Evolutionary conservation across 2,797 vertebrate species (phyloP).

Genomic region (Spinibarbus caldwelli): DNA sequence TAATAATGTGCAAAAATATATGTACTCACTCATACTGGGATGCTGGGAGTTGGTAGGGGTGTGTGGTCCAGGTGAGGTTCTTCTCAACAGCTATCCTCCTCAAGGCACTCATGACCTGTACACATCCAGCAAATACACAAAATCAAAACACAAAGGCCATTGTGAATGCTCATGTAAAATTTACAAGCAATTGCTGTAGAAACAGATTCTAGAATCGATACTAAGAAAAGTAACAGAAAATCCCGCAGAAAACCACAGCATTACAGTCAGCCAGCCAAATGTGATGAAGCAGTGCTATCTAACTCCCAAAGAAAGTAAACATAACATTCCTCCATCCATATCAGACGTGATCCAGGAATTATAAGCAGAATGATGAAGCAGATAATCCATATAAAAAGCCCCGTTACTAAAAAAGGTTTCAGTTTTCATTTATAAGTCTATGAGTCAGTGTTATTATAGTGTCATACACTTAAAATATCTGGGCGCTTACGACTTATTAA

Average conservation of each 20-base stretch:
- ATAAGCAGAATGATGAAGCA: background rate
- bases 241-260: background rate
- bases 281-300: background rate
- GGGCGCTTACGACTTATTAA: background rate
- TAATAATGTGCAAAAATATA: background rate
- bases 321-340: slow-evolving; percentile 31
- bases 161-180: background rate
- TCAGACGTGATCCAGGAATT: background rate
- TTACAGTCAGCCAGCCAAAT: slow-evolving; percentile 9
- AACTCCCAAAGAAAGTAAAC: background rate
- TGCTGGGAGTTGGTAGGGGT: slow-evolving; percentile 60
- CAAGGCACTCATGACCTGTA: slow-evolving; percentile 82
- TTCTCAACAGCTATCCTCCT: slow-evolving; percentile 76
- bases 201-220: background rate
- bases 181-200: background rate
- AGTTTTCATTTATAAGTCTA: background rate
- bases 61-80: slow-evolving; percentile 73
- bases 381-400: background rate
- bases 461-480: background rate
- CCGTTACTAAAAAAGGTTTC: background rate
- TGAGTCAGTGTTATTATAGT: background rate
- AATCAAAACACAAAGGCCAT: background rate
- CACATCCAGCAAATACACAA: slow-evolving; percentile 5
- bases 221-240: background rate
- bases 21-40: slow-evolving; percentile 80